phyloP scores from a whole-genome alignment of 2,888 invertebrate genomes.

The Drosophila mayaguana region DNA sequence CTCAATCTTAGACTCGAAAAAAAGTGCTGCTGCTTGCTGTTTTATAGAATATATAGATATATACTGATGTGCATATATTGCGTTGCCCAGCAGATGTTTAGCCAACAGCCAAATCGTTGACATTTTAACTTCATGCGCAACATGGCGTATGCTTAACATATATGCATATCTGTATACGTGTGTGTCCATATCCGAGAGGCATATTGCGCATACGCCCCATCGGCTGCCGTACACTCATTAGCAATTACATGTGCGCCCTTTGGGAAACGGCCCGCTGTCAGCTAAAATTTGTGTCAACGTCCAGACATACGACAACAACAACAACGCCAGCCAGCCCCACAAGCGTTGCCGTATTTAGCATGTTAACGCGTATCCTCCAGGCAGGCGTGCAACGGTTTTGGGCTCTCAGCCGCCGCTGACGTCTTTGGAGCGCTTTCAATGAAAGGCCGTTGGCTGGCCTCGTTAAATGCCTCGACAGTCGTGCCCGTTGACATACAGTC shows the following conservation, averaged over 20 bases:
- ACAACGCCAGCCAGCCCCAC: slow-evolving; percentile 19
- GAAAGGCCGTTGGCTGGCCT: slow-evolving; percentile 44
- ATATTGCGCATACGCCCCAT: slow-evolving; percentile 37
- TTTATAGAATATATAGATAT: background rate
- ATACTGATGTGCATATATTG: background rate
- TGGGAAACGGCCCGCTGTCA: slow-evolving; percentile 31
- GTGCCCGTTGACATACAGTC: slow-evolving; percentile 58
- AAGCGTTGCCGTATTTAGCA: slow-evolving; percentile 55
- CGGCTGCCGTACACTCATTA: slow-evolving; percentile 52
- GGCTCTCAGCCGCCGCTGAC: slow-evolving; percentile 10
- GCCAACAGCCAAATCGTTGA: slow-evolving; percentile 33
- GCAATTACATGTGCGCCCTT: slow-evolving; percentile 46
- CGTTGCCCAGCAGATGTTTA: slow-evolving; percentile 28
- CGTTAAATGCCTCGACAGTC: slow-evolving; percentile 53
- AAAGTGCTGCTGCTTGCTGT: slow-evolving; percentile 45
- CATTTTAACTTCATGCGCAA: slow-evolving; percentile 37
- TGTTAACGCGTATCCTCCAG: slow-evolving; percentile 56
- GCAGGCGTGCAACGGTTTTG: slow-evolving; percentile 56
- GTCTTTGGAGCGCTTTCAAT: slow-evolving; percentile 31
- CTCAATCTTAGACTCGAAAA: slow-evolving; percentile 21
- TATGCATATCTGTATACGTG: slow-evolving; percentile 7
- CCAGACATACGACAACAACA: slow-evolving; percentile 29
- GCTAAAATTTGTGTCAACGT: slow-evolving; percentile 55
- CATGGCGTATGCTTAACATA: slow-evolving; percentile 37
- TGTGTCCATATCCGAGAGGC: slow-evolving; percentile 9